phyloP scores from a whole-genome alignment of 2,888 invertebrate species.

The Hypomecis punctinalis region DNA sequence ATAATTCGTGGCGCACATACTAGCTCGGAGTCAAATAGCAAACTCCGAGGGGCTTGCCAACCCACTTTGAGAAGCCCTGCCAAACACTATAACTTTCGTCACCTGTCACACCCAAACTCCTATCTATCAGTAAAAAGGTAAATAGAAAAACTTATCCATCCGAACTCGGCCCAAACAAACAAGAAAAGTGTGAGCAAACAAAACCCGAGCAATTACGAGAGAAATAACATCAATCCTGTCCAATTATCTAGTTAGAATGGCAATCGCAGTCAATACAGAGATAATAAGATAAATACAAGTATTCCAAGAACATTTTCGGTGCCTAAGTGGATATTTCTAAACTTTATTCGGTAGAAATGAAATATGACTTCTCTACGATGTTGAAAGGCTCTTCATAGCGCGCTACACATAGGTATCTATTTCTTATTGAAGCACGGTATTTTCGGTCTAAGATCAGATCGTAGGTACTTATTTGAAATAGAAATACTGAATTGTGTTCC shows the following conservation, averaged over 20 bases:
- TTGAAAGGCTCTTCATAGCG: not conserved
- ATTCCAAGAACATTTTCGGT: not conserved
- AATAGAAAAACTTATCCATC: conserved; percentile 47
- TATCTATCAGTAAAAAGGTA: conserved; percentile 43
- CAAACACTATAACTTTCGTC: not conserved
- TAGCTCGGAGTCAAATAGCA: too few species aligned
- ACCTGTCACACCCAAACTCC: conserved; percentile 16
- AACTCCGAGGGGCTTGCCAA: too few species aligned
- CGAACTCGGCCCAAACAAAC: conserved; percentile 53
- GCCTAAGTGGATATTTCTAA: conserved; percentile 1
- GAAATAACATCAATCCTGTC: conserved; percentile 63
- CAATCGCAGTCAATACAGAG: conserved; percentile 50
- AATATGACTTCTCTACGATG: conserved; percentile 2
- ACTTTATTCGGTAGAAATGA: conserved; percentile 5
- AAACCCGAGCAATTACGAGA: conserved; percentile 60
- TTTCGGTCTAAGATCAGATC: too few species aligned
- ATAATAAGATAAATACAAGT: conserved; percentile 58
- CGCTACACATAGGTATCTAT: not conserved
- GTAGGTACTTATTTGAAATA: too few species aligned
- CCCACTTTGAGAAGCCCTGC: too few species aligned
- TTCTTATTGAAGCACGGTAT: not conserved
- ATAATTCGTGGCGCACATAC: too few species aligned
- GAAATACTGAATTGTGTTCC: too few species aligned
- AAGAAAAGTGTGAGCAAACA: conserved; percentile 44
- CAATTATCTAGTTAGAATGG: conserved; percentile 65